A percentile compares a stretch with the other conserved stretches of the same genome.
Conservation (phyloP, 2,797 vertebrate species). For the Iguana delicatissima region DNA sequence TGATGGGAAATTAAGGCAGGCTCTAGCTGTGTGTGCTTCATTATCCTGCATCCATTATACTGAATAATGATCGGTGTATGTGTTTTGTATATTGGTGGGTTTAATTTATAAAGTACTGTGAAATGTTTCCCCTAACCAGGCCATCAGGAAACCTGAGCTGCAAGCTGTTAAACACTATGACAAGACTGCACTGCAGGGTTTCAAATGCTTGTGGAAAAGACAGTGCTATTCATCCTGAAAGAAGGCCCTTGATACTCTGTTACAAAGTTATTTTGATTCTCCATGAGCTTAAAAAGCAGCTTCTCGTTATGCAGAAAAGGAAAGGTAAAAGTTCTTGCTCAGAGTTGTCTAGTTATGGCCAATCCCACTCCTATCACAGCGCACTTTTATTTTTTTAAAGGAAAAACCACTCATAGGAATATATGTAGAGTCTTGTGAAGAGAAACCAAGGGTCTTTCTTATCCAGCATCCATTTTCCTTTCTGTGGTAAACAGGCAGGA, state of each 20-base stretch:
- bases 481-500: neutral
- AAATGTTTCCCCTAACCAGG: slow-evolving; percentile 4
- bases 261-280: neutral
- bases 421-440: neutral
- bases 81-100: neutral
- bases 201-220: neutral
- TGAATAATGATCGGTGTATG: neutral
- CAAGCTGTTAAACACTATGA: slow-evolving; percentile 1
- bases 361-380: neutral
- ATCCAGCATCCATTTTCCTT: neutral
- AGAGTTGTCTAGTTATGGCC: neutral
- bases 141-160: neutral
- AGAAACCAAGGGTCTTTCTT: neutral
- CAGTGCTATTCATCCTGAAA: neutral
- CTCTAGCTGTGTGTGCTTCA: neutral
- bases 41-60: neutral
- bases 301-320: neutral
- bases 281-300: neutral
- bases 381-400: neutral
- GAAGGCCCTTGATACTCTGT: neutral
- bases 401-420: neutral
- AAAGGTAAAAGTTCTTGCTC: neutral
- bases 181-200: neutral
- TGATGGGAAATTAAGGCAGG: neutral
- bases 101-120: neutral